Conservation (phyloP, 2,888 invertebrate genomes). For the Bellardia bayeri region DNA sequence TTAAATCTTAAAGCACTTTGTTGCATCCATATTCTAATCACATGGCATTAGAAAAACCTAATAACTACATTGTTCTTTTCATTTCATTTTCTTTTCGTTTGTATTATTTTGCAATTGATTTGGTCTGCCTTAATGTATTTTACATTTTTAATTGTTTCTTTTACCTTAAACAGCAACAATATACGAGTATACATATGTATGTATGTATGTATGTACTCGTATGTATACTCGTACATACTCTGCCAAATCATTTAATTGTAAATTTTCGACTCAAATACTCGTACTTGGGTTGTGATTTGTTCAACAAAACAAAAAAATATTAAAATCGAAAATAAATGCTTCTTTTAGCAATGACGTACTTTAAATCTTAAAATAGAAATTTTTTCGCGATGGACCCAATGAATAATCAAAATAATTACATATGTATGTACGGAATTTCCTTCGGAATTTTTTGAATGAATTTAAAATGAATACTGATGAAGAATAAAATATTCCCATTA, state of each 20-base stretch:
- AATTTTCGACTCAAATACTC: no score
- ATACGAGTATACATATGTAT: no score
- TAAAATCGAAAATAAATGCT: neutral
- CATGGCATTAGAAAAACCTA: no score
- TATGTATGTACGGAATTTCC: constrained; percentile 25
- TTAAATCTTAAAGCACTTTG: no score
- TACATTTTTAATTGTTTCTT: constrained; percentile 34
- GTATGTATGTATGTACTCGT: no score
- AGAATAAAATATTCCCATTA: neutral
- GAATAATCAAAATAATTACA: constrained; percentile 20
- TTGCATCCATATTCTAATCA: no score
- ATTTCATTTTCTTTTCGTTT: neutral
- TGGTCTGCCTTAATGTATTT: constrained; percentile 2
- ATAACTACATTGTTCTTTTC: neutral
- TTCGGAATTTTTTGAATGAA: constrained; percentile 5
- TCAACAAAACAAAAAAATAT: no score
- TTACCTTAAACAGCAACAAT: constrained; percentile 13
- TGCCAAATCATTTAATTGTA: constrained; percentile 18
- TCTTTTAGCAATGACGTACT: constrained; percentile 15
- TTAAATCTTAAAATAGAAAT: constrained; percentile 32
- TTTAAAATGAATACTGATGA: neutral
- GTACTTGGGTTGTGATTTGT: no score
- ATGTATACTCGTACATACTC: neutral
- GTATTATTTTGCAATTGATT: neutral
- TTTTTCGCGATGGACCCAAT: neutral